phyloP scores from a whole-genome alignment of 1,140 invertebrate genomes.

The Calycopis cecrops region DNA sequence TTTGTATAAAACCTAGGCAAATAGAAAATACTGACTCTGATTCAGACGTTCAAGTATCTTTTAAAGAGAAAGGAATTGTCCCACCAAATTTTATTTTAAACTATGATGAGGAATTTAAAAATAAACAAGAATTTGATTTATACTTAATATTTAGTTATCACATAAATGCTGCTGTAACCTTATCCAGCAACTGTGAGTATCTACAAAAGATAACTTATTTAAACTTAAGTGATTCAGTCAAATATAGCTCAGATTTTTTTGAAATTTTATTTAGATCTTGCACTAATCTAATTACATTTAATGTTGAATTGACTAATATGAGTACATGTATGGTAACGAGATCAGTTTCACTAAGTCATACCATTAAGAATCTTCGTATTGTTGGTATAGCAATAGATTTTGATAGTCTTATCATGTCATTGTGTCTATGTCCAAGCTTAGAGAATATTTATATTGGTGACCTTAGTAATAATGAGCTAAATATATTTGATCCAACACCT shows the following conservation, averaged over 20 bases:
- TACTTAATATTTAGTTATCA: slow-evolving; percentile 30
- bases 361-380: slow-evolving; percentile 45
- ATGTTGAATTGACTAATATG: slow-evolving; percentile 24
- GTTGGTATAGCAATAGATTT: slow-evolving; percentile 41
- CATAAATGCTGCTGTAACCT: slow-evolving; percentile 25
- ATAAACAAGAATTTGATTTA: slow-evolving; percentile 32
- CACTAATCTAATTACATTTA: slow-evolving; percentile 41
- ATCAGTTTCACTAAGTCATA: slow-evolving; percentile 30
- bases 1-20: slow-evolving; percentile 25
- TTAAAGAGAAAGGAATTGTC: slow-evolving; percentile 35
- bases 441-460: slow-evolving; percentile 50
- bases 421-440: slow-evolving; percentile 41
- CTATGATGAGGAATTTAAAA: slow-evolving; percentile 35
- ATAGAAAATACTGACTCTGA: not conserved
- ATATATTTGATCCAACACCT: slow-evolving; percentile 27
- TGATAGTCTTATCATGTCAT: slow-evolving; percentile 32
- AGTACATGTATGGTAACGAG: slow-evolving; percentile 21
- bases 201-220: slow-evolving; percentile 48
- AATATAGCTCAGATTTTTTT: slow-evolving; percentile 44
- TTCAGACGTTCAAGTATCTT: slow-evolving; percentile 11
- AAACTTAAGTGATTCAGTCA: slow-evolving; percentile 34
- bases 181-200: slow-evolving; percentile 31
- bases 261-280: slow-evolving; percentile 41
- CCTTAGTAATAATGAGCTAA: slow-evolving; percentile 12
- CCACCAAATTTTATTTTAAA: slow-evolving; percentile 27